A percentile compares a stretch with the other conserved stretches of the same genome.
Conservation (phyloP, 2,797 vertebrate species). For the Ctenopoma kingsleyae region DNA sequence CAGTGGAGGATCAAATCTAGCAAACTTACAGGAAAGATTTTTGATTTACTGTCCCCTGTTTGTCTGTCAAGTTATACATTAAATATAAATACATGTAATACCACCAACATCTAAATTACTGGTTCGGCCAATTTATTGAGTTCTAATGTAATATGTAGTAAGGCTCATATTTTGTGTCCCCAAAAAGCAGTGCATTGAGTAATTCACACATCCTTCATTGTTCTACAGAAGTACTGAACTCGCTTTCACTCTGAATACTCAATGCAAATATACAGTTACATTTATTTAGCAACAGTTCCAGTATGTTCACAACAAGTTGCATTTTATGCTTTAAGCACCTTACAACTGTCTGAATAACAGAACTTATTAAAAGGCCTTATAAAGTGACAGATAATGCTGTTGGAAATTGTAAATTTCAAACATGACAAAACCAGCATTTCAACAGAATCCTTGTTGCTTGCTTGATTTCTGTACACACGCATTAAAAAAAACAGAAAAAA, state of each 20-base stretch:
- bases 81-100: too few species aligned
- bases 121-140: background rate
- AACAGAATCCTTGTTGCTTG: conserved; percentile 5
- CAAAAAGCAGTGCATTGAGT: background rate
- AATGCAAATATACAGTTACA: conserved; percentile 11
- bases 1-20: too few species aligned
- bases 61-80: too few species aligned
- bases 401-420: background rate
- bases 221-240: background rate
- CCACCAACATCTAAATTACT: too few species aligned
- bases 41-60: too few species aligned
- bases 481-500: background rate
- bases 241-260: background rate
- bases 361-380: conserved; percentile 48
- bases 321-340: conserved; percentile 27
- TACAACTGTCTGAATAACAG: conserved; percentile 21
- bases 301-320: conserved; percentile 26
- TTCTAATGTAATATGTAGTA: background rate
- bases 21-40: too few species aligned
- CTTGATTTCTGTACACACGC: conserved; percentile 27
- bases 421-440: background rate
- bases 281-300: conserved; percentile 44
- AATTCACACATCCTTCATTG: background rate
- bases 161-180: background rate
- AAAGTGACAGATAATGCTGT: background rate